Evolutionary conservation across 2,797 vertebrate genomes (phyloP).

Genomic region (Trichosurus vulpecula): DNA sequence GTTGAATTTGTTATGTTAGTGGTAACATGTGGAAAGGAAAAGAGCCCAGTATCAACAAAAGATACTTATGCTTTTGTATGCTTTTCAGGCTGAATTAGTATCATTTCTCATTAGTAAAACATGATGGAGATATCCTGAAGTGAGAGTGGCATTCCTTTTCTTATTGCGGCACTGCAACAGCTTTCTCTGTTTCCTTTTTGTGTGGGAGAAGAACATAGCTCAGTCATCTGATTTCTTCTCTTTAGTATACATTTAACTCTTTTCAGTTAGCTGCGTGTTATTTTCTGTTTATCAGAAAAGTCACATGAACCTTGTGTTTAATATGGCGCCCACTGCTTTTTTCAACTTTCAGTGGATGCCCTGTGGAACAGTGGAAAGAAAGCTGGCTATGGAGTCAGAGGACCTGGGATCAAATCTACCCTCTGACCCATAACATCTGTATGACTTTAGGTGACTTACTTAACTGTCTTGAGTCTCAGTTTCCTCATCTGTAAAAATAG

Average conservation of each 20-base stretch:
- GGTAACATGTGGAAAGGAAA: not conserved
- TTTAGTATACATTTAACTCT: not conserved
- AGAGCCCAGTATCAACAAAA: not conserved
- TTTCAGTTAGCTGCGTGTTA: not conserved
- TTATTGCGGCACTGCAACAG: slow-evolving; percentile 11
- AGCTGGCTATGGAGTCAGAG: not conserved
- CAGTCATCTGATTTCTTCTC: slow-evolving; percentile 45
- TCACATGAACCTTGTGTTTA: not conserved
- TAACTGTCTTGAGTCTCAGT: not conserved
- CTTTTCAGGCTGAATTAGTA: not conserved
- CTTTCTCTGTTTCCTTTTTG: slow-evolving; percentile 31
- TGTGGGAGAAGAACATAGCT: slow-evolving; percentile 32
- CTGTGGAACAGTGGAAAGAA: not conserved
- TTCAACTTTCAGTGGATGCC: not conserved
- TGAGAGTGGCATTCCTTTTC: slow-evolving; percentile 51
- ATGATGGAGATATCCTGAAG: not conserved
- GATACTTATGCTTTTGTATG: not conserved
- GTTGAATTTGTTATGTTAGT: not conserved
- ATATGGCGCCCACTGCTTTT: not conserved
- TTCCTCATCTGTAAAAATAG: not conserved
- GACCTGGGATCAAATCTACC: not conserved
- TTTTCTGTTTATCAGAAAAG: not conserved
- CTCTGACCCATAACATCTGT: not conserved
- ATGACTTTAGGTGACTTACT: not conserved
- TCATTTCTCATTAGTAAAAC: slow-evolving; percentile 20